These are phyloP conservation scores for Denticeps clupeoides DNA, from an alignment of 2,797 vertebrate species.

Conservation along the genomic window DNA sequence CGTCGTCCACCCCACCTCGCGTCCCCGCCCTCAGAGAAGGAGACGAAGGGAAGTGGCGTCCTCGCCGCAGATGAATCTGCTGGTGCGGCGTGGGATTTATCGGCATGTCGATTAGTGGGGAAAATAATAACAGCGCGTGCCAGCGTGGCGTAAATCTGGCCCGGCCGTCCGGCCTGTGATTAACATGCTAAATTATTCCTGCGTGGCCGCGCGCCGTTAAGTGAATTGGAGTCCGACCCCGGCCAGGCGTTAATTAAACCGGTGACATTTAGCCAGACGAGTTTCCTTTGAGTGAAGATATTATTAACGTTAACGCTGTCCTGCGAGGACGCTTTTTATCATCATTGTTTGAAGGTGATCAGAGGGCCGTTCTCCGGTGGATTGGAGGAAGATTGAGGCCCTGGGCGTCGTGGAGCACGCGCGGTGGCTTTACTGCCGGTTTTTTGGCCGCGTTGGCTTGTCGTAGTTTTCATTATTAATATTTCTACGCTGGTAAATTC, in stretches of 20 bases:
- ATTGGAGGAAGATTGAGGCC: neutral
- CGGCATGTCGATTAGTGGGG: neutral
- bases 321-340: conserved; percentile 60
- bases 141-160: too few species aligned
- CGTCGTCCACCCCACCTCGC: too few species aligned
- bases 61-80: neutral
- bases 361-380: too few species aligned
- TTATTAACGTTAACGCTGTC: conserved; percentile 72
- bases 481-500: too few species aligned
- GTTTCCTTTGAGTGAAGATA: conserved; percentile 76
- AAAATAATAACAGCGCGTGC: neutral
- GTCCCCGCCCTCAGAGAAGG: too few species aligned
- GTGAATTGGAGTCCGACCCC: conserved; percentile 51
- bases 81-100: conserved; percentile 10
- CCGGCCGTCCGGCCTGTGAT: conserved; percentile 31
- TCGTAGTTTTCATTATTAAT: too few species aligned
- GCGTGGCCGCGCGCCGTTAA: conserved; percentile 54
- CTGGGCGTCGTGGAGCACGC: conserved; percentile 10
- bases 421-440: conserved; percentile 23
- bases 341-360: conserved; percentile 59
- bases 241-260: conserved; percentile 76
- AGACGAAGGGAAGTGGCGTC: conserved; percentile 26
- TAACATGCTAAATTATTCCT: conserved; percentile 42
- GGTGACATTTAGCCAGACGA: conserved; percentile 76
- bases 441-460: too few species aligned